Evolutionary conservation across 2,888 invertebrate genomes (phyloP), one percentile per base, ranked within the genome.

Genomic region (Perizoma flavofasciatum): DNA sequence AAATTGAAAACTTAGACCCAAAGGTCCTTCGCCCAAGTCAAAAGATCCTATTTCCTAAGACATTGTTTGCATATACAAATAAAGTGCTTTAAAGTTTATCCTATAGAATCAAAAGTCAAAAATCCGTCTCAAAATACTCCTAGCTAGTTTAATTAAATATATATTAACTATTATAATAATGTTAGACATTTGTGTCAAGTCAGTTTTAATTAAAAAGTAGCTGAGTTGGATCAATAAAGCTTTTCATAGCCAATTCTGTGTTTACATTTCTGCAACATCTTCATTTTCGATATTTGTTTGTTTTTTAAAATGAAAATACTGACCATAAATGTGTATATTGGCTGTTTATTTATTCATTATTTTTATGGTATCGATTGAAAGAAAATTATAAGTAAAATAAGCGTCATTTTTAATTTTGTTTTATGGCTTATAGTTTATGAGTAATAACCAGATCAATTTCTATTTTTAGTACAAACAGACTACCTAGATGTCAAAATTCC

Each of bases 51-150:
- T 51, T 51, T 56, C 46, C 37, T 53, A 32, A 45, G 46, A 53
- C 49, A 56, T 10, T 51, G 37, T 46, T n/a, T 53, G 48, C 55
- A 46, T 55, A 49, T 54, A 52, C 37, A 57, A 49, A 43, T 37
- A 55, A 52, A 53, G 54, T 55, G 58, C 62, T 63, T 55, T 49
- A 59, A 55, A 46, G 7, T 51, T 11, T 49, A 45, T 52, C 32
- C 46, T 51, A 34, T 50, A 59, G 32, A 40, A 43, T 49, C 51
- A 52, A 55, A 54, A 41, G 49, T 34, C 49, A 10, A 40, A 46
- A 63, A 60, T 70, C 70, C 68, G 68, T 70, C 66, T 68, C 66
- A 63, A 59, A 59, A 40, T 50, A 43, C 53, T 37, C n/a, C 5
- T 59, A 59, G 45, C 32, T 48, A 22, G 22, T 22, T 37, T 56